Evolutionary conservation across 1,140 invertebrate species (phyloP), one percentile per base, ranked within the genome.

Genomic region (Phymorhynchus buccinoides): DNA sequence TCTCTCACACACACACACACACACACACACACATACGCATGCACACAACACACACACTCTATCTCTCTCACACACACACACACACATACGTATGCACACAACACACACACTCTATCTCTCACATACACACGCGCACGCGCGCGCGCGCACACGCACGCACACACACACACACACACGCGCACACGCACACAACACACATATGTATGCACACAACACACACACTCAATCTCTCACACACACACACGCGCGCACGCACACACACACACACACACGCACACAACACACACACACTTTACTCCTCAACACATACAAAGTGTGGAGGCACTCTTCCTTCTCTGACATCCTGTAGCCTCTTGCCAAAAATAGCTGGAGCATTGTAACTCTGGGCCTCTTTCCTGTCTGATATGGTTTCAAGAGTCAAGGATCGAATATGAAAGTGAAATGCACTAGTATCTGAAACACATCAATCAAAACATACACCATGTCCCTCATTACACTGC

Each of bases 291-390:
- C n/a, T n/a, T n/a, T n/a, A n/a, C n/a, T n/a, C n/a, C n/a, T n/a
- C n/a, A n/a, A 80, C 62, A 89, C 90, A 88, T 86, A 90, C 90
- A 91, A 90, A 91, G 80, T 91, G 88, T 56, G 90, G 90, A 73
- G 86, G 80, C 22, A 87, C 41, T 22, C 85, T 77, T 66, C 66
- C 80, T 39, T 41, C 32, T 68, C 79, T 82, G 22, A 83, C 75
- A 27, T 85, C 80, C 66, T 84, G 73, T 27, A 89, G 44, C 80
- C 85, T 88, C 30, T 84, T 56, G 42, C 86, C 6, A 77, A 89
- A 89, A 27, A 85, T 42, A 32, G 56, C 44, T 27, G 22, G 22
- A 22, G 81, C 41, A 52, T 56, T 39, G n/a, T 52, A 79, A 35
- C 2, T 35, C 41, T 41, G 7, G 27, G 77, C 77, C 44, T 79